A percentile compares a stretch with the other conserved stretches of the same genome.
Conservation (phyloP, 2,888 invertebrate species). For the Eucera pruinosa region DNA sequence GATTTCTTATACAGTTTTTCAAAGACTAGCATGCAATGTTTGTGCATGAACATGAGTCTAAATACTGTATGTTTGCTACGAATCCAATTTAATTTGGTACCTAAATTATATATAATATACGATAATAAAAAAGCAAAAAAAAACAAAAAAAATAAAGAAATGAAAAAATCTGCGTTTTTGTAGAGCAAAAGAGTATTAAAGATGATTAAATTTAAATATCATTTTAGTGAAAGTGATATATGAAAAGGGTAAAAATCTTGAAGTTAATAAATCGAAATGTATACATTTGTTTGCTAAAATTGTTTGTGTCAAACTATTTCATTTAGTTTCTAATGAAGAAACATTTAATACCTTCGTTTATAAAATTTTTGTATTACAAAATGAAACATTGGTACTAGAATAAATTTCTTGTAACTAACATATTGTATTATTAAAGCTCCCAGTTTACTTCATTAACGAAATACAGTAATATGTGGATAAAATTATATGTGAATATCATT, state of each 20-base stretch:
- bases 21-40: slow-evolving; percentile 45
- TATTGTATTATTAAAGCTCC: slow-evolving; percentile 40
- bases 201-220: slow-evolving; percentile 24
- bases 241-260: background rate
- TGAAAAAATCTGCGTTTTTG: slow-evolving; percentile 34
- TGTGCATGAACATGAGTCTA: slow-evolving; percentile 42
- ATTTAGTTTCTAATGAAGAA: slow-evolving; percentile 49
- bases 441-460: background rate
- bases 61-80: slow-evolving; percentile 59
- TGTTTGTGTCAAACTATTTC: slow-evolving; percentile 38
- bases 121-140: slow-evolving; percentile 57
- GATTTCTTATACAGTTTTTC: slow-evolving; percentile 57
- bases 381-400: slow-evolving; percentile 64
- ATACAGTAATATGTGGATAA: slow-evolving; percentile 6
- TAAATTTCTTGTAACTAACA: slow-evolving; percentile 65
- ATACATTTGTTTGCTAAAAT: slow-evolving; percentile 35
- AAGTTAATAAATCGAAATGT: slow-evolving; percentile 25
- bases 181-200: slow-evolving; percentile 34
- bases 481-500: slow-evolving; percentile 23
- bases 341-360: slow-evolving; percentile 57
- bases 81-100: slow-evolving; percentile 67
- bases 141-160: slow-evolving; percentile 49
- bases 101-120: slow-evolving; percentile 74
- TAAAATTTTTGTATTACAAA: slow-evolving; percentile 68
- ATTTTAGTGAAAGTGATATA: slow-evolving; percentile 7